Percentiles rank a stretch among this genome's conserved stretches.
phyloP scores from a whole-genome alignment of 2,888 invertebrate species.

The Drosophila kambysellisi region DNA sequence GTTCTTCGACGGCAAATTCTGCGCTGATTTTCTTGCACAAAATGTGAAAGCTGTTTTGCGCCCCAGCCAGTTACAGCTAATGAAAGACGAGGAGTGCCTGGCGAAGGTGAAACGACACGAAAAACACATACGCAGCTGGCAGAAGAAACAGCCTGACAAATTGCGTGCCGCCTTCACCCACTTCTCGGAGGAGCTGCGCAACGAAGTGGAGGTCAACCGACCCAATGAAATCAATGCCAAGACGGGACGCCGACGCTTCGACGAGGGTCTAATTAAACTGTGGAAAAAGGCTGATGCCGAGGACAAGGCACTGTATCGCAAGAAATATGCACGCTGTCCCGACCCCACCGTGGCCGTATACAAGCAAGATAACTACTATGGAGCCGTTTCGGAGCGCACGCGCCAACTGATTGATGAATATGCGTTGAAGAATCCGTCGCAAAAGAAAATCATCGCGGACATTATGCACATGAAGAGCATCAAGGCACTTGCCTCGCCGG shows the following conservation, averaged over 20 bases:
- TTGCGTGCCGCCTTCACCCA: conserved; percentile 87
- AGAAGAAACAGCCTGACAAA: conserved; percentile 86
- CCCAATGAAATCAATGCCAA: conserved; percentile 85
- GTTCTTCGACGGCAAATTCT: conserved; percentile 89
- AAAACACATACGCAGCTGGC: conserved; percentile 88
- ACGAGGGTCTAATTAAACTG: conserved; percentile 87
- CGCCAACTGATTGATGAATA: conserved; percentile 89
- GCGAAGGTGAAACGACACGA: conserved; percentile 86
- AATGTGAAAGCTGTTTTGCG: conserved; percentile 90
- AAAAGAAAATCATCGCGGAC: conserved; percentile 87
- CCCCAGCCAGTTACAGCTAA: conserved; percentile 86
- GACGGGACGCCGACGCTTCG: conserved; percentile 87
- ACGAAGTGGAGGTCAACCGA: conserved; percentile 85
- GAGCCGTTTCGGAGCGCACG: conserved; percentile 93
- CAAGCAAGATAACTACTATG: conserved; percentile 91
- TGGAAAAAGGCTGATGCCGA: conserved; percentile 89
- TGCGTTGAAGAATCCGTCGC: conserved; percentile 85
- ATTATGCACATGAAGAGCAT: conserved; percentile 92
- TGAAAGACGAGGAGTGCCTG: conserved; percentile 87
- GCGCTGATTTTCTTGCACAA: conserved; percentile 92
- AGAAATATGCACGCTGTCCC: conserved; percentile 87
- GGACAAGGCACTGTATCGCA: conserved; percentile 85
- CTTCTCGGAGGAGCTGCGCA: conserved; percentile 87
- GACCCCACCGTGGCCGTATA: conserved; percentile 90
- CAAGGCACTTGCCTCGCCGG: conserved; percentile 92